phyloP scores from a whole-genome alignment of 1,140 invertebrate genomes.

The Ips nitidus region DNA sequence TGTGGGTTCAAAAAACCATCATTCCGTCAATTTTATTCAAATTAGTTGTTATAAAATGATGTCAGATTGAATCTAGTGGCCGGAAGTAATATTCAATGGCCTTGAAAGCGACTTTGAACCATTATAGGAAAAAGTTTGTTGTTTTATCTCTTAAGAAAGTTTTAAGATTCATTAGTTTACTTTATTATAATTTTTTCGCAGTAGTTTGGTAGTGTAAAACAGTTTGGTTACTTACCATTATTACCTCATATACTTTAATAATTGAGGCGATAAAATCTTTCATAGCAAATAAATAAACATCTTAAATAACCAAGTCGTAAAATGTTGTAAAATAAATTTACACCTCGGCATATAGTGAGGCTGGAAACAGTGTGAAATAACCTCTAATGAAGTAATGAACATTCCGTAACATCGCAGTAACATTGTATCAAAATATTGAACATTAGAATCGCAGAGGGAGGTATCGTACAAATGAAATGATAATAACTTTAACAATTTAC shows the following conservation, averaged over 20 bases:
- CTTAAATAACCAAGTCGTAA: too few species aligned
- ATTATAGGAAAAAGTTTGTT: not conserved
- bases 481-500: not conserved
- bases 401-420: too few species aligned
- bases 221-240: too few species aligned
- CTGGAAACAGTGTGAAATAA: too few species aligned
- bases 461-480: not conserved
- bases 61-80: not conserved
- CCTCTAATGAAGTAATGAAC: too few species aligned
- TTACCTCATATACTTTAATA: too few species aligned
- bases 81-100: not conserved
- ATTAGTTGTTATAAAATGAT: conserved; percentile 1
- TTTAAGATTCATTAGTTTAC: not conserved
- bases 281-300: too few species aligned
- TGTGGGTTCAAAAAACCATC: not conserved
- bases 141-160: not conserved
- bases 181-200: too few species aligned
- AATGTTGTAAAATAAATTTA: too few species aligned
- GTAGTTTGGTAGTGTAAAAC: too few species aligned
- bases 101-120: not conserved
- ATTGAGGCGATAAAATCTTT: too few species aligned
- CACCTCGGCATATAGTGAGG: too few species aligned
- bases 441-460: not conserved
- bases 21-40: conserved; percentile 9
- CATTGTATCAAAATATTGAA: not conserved